Percentiles rank a stretch among this genome's conserved stretches.
phyloP scores from a whole-genome alignment of 2,888 invertebrate genomes.

The Cybosia mesomella region DNA sequence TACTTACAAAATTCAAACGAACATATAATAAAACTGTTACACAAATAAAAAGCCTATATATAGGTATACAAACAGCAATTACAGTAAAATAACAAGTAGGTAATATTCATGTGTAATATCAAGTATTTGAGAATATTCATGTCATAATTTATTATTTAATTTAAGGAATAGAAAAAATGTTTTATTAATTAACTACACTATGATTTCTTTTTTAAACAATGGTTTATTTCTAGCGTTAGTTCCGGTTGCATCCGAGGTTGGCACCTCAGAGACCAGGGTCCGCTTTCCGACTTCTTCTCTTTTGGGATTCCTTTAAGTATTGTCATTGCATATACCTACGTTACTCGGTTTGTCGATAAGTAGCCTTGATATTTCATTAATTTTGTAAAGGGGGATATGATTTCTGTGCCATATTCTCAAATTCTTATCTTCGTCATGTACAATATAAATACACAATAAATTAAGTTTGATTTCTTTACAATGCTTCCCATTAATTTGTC shows the following conservation, averaged over 20 bases:
- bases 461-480: not conserved
- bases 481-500: not conserved
- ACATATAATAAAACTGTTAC: no score
- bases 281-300: no score
- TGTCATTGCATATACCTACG: not conserved
- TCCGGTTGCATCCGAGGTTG: no score
- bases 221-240: no score
- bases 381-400: not conserved
- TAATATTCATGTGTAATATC: not conserved
- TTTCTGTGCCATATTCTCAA: not conserved
- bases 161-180: not conserved
- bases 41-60: not conserved
- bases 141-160: not conserved
- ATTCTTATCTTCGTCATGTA: not conserved
- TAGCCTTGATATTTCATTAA: not conserved
- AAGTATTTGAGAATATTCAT: slow-evolving; percentile 2
- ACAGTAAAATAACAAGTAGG: not conserved
- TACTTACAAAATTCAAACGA: no score
- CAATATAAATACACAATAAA: not conserved
- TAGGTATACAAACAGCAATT: not conserved
- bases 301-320: not conserved
- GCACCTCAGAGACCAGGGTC: no score
- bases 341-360: not conserved
- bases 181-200: not conserved
- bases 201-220: not conserved